A percentile compares a stretch with the other conserved stretches of the same genome.
These are phyloP conservation scores for Panagrolaimus sp. DNA, from an alignment of 1,140 invertebrate genomes.

Conservation along the genomic window DNA sequence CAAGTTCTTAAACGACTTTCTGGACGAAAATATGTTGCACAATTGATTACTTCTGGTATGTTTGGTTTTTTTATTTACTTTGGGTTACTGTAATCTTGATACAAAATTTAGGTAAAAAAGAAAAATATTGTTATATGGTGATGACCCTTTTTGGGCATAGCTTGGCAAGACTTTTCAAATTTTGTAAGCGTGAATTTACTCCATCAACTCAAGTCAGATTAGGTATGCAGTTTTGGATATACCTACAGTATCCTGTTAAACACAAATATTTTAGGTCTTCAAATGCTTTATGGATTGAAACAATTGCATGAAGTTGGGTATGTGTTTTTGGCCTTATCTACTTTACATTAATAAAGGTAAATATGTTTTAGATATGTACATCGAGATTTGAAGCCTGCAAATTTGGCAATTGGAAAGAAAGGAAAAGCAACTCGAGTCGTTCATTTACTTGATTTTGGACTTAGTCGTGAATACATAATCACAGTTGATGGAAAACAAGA, in stretches of 20 bases:
- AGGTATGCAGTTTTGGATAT: conserved; percentile 48
- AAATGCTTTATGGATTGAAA: conserved; percentile 32
- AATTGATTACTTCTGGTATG: conserved; percentile 26
- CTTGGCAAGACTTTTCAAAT: conserved; percentile 21
- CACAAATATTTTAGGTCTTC: no score
- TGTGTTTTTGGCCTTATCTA: conserved; percentile 68
- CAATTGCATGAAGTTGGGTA: conserved; percentile 25
- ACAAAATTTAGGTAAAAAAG: conserved; percentile 16
- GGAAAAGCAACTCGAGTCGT: conserved; percentile 63
- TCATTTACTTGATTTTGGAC: conserved; percentile 96
- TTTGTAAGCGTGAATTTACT: conserved; percentile 24
- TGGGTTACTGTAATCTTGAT: no score
- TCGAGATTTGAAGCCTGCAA: conserved; percentile 70
- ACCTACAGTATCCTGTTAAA: no score
- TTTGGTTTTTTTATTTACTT: no score
- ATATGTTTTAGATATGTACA: no score
- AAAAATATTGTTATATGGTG: conserved; percentile 41
- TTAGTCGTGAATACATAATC: conserved; percentile 79
- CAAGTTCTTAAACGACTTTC: conserved; percentile 29
- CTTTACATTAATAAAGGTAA: no score
- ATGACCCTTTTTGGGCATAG: conserved; percentile 42
- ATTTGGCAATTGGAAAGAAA: conserved; percentile 37
- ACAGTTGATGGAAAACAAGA: conserved; percentile 70
- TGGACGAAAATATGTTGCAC: conserved; percentile 22
- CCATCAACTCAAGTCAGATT: conserved; percentile 35